Percentiles rank a stretch among this genome's conserved stretches.
These are phyloP conservation scores for Macropis europaea DNA, from an alignment of 2,888 invertebrate genomes.

Conservation along the genomic window DNA sequence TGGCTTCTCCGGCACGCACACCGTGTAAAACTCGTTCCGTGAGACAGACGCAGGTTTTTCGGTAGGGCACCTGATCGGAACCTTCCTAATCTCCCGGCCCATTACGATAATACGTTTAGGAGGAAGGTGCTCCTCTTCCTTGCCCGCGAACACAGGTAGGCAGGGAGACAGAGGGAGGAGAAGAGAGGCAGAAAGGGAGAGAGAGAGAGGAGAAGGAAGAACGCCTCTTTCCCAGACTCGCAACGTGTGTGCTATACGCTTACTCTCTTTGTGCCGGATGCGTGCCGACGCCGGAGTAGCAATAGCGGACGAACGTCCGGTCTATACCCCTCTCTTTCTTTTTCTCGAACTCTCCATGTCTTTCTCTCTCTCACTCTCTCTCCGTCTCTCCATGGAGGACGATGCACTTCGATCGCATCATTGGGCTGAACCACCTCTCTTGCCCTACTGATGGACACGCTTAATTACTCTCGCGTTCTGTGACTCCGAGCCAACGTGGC, in stretches of 20 bases:
- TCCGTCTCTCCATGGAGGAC: slow-evolving; percentile 56
- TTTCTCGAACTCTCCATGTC: slow-evolving; percentile 6
- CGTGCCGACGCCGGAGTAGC: slow-evolving; percentile 71
- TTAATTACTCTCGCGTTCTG: slow-evolving; percentile 46
- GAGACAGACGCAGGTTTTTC: slow-evolving; percentile 54
- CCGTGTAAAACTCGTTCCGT: slow-evolving; percentile 34
- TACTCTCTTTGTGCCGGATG: slow-evolving; percentile 75
- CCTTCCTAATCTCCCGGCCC: slow-evolving; percentile 56
- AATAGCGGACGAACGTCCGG: slow-evolving; percentile 77
- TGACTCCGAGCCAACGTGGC: neutral
- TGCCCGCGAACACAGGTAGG: slow-evolving; percentile 45
- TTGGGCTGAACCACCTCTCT: slow-evolving; percentile 51
- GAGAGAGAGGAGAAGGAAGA: slow-evolving; percentile 54
- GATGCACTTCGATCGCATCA: slow-evolving; percentile 72
- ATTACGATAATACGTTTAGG: slow-evolving; percentile 64
- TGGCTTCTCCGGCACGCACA: slow-evolving; percentile 25
- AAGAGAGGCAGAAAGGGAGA: slow-evolving; percentile 4
- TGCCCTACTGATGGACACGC: slow-evolving; percentile 32
- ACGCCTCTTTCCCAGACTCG: slow-evolving; percentile 71
- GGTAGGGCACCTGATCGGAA: slow-evolving; percentile 60
- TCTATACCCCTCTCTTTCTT: slow-evolving; percentile 59
- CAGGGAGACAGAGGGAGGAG: slow-evolving; percentile 20
- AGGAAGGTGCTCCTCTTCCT: slow-evolving; percentile 50
- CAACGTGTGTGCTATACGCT: slow-evolving; percentile 60
- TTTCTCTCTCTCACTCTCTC: slow-evolving; percentile 8